Conservation (phyloP, 1,140 invertebrate species). For the Ostrea edulis region DNA sequence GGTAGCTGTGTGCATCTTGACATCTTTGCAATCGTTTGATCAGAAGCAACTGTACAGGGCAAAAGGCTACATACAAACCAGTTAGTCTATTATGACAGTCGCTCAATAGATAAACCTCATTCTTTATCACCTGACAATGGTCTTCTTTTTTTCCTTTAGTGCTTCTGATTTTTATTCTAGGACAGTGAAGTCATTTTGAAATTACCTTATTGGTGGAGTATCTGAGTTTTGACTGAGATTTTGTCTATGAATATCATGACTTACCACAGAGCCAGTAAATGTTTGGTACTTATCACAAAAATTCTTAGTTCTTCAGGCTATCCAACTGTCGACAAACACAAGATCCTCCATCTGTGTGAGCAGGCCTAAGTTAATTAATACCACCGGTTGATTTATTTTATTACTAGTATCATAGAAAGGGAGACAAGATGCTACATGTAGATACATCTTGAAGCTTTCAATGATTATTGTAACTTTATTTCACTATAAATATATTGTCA, state of each 20-base stretch:
- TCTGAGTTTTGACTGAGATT: neutral
- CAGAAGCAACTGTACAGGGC: neutral
- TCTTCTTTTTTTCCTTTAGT: neutral
- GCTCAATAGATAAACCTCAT: neutral
- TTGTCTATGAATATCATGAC: neutral
- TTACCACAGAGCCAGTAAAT: no score
- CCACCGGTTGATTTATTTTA: no score
- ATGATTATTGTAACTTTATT: no score
- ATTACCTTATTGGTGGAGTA: neutral
- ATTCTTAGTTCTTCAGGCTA: no score
- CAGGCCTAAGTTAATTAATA: no score
- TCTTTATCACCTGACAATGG: neutral
- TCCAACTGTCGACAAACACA: no score
- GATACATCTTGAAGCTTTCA: no score
- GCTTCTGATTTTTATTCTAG: neutral
- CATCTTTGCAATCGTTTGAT: constrained; percentile 4
- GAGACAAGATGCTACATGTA: no score
- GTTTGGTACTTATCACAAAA: no score
- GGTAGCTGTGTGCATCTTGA: constrained; percentile 5
- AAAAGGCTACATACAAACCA: constrained; percentile 14
- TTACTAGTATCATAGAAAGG: no score
- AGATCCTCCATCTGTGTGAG: no score
- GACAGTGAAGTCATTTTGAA: neutral
- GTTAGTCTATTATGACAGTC: neutral
- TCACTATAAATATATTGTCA: no score